Evolutionary conservation across 2,113 vertebrate genomes (phyloP).

Genomic region (Plotosus lineatus): DNA sequence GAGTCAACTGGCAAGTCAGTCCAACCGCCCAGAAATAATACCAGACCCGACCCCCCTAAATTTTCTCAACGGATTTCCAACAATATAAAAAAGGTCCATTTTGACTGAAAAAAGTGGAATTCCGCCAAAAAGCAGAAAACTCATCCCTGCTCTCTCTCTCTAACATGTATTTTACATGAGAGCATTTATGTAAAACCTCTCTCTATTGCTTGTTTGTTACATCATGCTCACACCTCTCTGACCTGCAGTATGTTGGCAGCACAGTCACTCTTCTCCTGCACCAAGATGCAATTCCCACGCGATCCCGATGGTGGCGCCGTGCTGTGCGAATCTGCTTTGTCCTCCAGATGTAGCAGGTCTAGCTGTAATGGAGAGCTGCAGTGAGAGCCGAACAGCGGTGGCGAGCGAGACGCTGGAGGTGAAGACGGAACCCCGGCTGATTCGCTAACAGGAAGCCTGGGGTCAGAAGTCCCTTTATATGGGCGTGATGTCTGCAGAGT

Average conservation of each 20-base stretch:
- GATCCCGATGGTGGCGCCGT: slow-evolving; percentile 23
- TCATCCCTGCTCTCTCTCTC: neutral
- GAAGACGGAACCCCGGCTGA: slow-evolving; percentile 69
- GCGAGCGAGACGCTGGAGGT: slow-evolving; percentile 74
- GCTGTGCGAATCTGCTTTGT: slow-evolving; percentile 76
- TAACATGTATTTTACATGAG: neutral
- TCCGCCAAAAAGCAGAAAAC: too few relatives aligned
- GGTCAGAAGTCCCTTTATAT: slow-evolving; percentile 63
- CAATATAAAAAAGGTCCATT: too few relatives aligned
- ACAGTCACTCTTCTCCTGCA: slow-evolving; percentile 38
- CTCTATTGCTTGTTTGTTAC: neutral
- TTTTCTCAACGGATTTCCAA: too few relatives aligned
- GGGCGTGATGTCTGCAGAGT: slow-evolving; percentile 66
- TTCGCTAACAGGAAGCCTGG: slow-evolving; percentile 62
- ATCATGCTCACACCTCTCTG: slow-evolving; percentile 49
- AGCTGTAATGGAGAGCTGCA: slow-evolving; percentile 92
- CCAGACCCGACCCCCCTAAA: too few relatives aligned
- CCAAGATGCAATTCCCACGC: slow-evolving; percentile 40
- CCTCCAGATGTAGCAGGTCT: slow-evolving; percentile 90
- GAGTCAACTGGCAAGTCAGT: too few relatives aligned
- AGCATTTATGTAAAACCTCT: neutral
- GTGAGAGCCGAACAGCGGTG: slow-evolving; percentile 83
- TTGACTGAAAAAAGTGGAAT: too few relatives aligned
- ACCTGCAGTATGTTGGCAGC: slow-evolving; percentile 67
- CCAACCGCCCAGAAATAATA: too few relatives aligned